Base-by-base conservation (phyloP, 2,888 invertebrate species). In the Athalia cordata region DNA sequence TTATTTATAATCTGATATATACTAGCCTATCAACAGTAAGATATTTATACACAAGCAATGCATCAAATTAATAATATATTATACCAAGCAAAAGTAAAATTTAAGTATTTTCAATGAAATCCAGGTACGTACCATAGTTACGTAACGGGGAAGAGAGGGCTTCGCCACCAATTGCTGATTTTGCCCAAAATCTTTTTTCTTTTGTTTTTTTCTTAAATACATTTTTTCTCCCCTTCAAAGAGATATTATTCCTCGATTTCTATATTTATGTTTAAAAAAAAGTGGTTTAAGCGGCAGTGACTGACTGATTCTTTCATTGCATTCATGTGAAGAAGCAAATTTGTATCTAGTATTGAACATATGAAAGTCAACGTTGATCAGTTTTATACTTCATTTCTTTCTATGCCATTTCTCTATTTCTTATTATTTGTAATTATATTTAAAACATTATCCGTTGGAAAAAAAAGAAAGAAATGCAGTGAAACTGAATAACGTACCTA, bases 51-150 rank as follows among this genome's bases (percentile, higher is more conserved):
- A 75, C 61, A 75, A 75, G 74, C 74, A 75, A 75, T 75, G 74
- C 74, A 75, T 75, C 74, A 75, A 75, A 75, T 75, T 75, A 75
- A 75, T 75, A 75, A 75, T 75, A 75, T 75, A 75, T 75, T 75
- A 13, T 75, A 75, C 61, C 15, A 75, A 62, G n/a, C 49, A 15
- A 75, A 57, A 75, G 50, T 75, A 62, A 11, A 11, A 62, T 72
- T 62, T 70, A 70, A 70, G 70, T 70, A 43, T 59, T 70, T 70
- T 66, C 43, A 43, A 59, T 43, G 55, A 59, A 70, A 70, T 70
- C 47, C 70, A 70, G 7, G 57, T 59, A 55, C 8, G 59, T 29
- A 62, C 8, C 6, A 52, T 68, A 68, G 47, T 15, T 66, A 66
- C 66, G 9, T 45, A n/a, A 49, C 47, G 49, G 15, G 47, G 57